phyloP scores from a whole-genome alignment of 2,888 invertebrate genomes.

The Clunio marinus region DNA sequence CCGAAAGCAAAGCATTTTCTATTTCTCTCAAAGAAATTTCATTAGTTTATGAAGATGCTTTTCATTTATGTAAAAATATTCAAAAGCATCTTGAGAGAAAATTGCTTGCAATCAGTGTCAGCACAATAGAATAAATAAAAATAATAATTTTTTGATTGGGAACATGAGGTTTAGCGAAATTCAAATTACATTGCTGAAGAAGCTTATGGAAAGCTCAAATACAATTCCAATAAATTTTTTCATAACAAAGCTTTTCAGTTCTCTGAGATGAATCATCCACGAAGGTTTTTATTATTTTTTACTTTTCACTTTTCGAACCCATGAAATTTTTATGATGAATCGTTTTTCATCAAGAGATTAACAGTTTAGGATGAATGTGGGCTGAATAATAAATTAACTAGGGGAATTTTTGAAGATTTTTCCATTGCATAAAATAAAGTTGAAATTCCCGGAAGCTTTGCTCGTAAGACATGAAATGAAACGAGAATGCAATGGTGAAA shows the following conservation, averaged over 20 bases:
- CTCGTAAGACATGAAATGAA: background rate
- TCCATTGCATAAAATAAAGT: background rate
- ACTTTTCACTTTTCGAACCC: too few relatives aligned
- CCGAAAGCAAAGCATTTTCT: background rate
- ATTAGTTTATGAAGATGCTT: constrained; percentile 19
- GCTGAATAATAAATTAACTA: constrained; percentile 31
- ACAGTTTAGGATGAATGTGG: constrained; percentile 34
- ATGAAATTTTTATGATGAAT: constrained; percentile 10
- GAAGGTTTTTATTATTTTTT: background rate
- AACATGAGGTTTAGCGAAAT: constrained; percentile 13
- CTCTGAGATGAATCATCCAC: background rate
- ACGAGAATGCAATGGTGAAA: background rate
- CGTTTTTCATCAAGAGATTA: constrained; percentile 29
- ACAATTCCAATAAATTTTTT: background rate
- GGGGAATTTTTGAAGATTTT: constrained; percentile 12
- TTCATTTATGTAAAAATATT: constrained; percentile 21
- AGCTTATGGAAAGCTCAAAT: background rate
- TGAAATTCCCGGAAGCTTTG: constrained; percentile 9
- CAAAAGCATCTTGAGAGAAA: constrained; percentile 21
- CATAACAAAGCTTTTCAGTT: background rate
- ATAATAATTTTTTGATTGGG: too few relatives aligned
- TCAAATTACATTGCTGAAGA: background rate
- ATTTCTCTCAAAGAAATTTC: constrained; percentile 16
- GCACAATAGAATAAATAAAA: background rate
- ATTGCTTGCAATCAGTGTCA: constrained; percentile 24